phyloP scores from a whole-genome alignment of 2,113 vertebrate genomes.

The Atrichornis clamosus region DNA sequence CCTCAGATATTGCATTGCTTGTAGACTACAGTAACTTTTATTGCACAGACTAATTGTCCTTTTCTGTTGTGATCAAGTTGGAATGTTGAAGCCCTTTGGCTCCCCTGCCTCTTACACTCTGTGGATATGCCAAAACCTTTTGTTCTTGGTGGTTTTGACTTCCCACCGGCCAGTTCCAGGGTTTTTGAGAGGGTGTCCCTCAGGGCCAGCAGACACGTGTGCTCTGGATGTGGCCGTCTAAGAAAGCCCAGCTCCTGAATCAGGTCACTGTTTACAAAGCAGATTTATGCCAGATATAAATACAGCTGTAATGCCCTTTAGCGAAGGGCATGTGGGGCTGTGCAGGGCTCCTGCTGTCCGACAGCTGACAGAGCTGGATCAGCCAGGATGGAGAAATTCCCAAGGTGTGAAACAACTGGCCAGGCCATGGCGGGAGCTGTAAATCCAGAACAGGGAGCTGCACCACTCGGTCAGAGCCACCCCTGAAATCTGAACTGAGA shows the following conservation, averaged over 20 bases:
- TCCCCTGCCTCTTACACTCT: background rate
- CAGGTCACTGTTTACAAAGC: conserved; percentile 44
- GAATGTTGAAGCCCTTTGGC: background rate
- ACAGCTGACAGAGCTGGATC: background rate
- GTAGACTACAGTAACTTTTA: background rate
- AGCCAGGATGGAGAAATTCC: background rate
- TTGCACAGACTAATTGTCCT: background rate
- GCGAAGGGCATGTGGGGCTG: background rate
- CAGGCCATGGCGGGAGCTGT: rapidly evolving
- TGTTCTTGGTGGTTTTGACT: background rate
- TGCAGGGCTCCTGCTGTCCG: background rate
- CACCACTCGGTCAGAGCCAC: rapidly evolving
- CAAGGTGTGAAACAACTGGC: background rate
- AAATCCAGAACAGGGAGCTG: background rate
- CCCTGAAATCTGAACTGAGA: background rate
- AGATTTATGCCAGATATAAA: conserved; percentile 34
- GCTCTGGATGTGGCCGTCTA: background rate
- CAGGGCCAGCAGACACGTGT: background rate
- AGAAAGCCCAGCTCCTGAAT: background rate
- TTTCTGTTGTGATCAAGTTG: background rate
- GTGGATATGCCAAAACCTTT: background rate
- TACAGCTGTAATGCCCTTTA: conserved; percentile 20
- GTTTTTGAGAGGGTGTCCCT: background rate
- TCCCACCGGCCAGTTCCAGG: background rate
- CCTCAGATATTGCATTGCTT: background rate